Evolutionary conservation across 1,140 invertebrate genomes (phyloP), one percentile per base, ranked within the genome.

Genomic region (Subanguina moxae): DNA sequence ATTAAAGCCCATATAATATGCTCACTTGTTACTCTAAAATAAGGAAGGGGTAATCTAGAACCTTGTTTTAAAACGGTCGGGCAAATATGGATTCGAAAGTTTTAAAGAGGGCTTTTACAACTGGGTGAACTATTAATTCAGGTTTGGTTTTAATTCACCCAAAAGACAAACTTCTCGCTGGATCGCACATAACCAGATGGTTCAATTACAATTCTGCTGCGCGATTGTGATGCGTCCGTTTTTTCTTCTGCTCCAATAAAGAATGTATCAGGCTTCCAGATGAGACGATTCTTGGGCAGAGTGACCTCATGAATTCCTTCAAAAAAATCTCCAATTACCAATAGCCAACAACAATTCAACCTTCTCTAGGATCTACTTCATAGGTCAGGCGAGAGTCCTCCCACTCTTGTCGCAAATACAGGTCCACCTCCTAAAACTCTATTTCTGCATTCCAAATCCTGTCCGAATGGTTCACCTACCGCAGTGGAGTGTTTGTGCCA

Each of bases 221-320:
- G 3, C 8, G 48, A 21, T 52, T 52, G n/a, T 15, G 48, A 52
- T 52, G 3, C 48, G 8, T 52, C 48, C n/a, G n/a, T 25, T 15
- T 52, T 25, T 25, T 52, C 48, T 21, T 52, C 48, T 52, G 48
- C 48, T 27, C 46, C 46, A 57, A 72, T 46, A 67, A 81, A 76
- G 62, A 77, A 81, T n/a, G 80, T 81, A 30, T 82, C 77, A 3
- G 79, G 79, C 15, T 28, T 70, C 79, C 79, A 81, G 19, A 81
- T 68, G 56, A 65, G 68, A 1, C 52, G 27, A 30, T 78, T 78
- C 27, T 52, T 46, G 15, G 79, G 77, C 28, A 82, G 28, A 30
- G 52, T 21, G 23, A 70, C 66, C 57, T 28, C 11, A 62, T 1
- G 5, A 21, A 28, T 67, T n/a, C 32, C 32, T 38, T 38, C 11